Conservation (phyloP, 2,888 invertebrate genomes). For the Amphipyra berbera region DNA sequence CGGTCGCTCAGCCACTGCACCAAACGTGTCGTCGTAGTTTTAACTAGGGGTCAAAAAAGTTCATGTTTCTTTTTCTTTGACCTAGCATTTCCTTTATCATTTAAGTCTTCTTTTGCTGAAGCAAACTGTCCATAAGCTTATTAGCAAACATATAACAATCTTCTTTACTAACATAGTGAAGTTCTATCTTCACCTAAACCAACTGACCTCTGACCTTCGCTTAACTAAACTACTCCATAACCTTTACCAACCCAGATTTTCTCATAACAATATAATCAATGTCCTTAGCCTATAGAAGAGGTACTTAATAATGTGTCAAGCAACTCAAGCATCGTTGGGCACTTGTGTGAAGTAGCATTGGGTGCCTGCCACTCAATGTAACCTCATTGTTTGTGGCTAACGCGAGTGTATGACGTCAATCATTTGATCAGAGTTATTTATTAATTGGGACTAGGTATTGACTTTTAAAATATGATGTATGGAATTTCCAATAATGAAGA, state of each 20-base stretch:
- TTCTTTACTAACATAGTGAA: too few species aligned
- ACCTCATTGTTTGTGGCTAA: constrained; percentile 52
- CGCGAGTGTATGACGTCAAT: constrained; percentile 48
- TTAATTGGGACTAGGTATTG: neutral
- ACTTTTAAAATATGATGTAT: neutral
- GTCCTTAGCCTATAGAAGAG: neutral
- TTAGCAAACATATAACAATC: too few species aligned
- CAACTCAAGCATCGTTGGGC: constrained; percentile 21
- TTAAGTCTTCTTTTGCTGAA: too few species aligned
- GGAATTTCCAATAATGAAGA: constrained; percentile 2
- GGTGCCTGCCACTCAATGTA: constrained; percentile 42
- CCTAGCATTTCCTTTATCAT: too few species aligned
- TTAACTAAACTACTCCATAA: neutral
- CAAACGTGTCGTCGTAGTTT: too few species aligned
- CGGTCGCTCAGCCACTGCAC: too few species aligned
- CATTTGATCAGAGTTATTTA: constrained; percentile 23
- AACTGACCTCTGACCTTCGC: too few species aligned
- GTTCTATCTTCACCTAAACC: too few species aligned
- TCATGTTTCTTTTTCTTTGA: too few species aligned
- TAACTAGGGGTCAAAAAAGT: too few species aligned
- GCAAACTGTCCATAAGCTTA: too few species aligned
- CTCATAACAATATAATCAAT: neutral
- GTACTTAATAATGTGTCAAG: constrained; percentile 36
- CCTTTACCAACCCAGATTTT: constrained; percentile 1
- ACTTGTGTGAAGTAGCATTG: constrained; percentile 41